Evolutionary conservation across 2,113 vertebrate genomes (phyloP).

Genomic region (Eretmodus cyanostictus): DNA sequence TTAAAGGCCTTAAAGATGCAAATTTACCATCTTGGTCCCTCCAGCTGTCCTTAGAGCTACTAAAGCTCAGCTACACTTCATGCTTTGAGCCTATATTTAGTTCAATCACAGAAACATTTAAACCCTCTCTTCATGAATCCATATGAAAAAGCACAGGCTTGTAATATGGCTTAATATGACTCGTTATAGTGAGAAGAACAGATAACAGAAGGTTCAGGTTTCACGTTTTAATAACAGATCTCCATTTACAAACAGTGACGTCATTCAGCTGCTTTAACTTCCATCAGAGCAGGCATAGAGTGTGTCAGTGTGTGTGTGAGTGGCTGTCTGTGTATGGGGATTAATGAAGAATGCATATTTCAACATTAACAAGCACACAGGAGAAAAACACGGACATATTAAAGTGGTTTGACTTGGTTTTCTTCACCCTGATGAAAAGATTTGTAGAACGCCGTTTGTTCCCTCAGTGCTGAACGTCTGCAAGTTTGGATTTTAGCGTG

Average conservation of each 20-base stretch:
- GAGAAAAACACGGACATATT: not conserved
- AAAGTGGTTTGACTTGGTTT: not conserved
- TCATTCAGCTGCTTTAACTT: not conserved
- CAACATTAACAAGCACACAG: not conserved
- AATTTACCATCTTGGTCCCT: not conserved
- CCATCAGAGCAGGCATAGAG: not conserved
- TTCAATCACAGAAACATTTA: not conserved
- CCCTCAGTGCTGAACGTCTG: not conserved
- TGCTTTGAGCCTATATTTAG: not conserved
- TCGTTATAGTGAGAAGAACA: not conserved
- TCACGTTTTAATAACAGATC: not conserved
- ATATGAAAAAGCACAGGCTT: rapidly evolving
- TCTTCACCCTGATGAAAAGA: not conserved
- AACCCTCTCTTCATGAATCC: not conserved
- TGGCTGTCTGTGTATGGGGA: not conserved
- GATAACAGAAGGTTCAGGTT: not conserved
- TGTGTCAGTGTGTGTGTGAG: not conserved
- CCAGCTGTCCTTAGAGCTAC: rapidly evolving
- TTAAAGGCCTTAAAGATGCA: not conserved
- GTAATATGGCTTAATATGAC: not conserved
- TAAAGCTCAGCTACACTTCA: not conserved
- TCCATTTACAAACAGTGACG: not conserved
- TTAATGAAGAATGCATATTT: not conserved
- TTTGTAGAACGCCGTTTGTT: not conserved
- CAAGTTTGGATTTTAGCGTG: not conserved